Evolutionary conservation across 2,797 vertebrate genomes (phyloP).

Genomic region (Nyctibius grandis): DNA sequence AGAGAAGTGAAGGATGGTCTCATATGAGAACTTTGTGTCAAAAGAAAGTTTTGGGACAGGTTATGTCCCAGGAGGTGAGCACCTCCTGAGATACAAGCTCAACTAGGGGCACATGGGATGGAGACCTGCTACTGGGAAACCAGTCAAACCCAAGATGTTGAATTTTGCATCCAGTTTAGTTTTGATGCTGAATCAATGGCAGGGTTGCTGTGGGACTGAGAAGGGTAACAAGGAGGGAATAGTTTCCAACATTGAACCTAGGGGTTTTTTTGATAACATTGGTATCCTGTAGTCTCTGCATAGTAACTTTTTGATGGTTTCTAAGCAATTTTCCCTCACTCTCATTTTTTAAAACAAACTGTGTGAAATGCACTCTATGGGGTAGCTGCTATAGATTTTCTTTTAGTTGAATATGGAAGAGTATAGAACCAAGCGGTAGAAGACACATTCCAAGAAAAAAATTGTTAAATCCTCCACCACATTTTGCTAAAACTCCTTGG

Average conservation of each 20-base stretch:
- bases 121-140: neutral
- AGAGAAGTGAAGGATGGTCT: neutral
- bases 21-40: neutral
- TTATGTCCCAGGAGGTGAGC: neutral
- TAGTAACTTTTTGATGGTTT: neutral
- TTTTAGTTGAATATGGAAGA: neutral
- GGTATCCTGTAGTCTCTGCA: neutral
- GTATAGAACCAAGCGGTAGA: neutral
- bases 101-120: neutral
- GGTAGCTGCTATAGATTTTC: neutral
- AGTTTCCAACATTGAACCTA: neutral
- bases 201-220: neutral
- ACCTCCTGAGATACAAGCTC: neutral
- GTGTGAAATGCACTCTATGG: neutral
- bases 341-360: neutral
- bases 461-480: neutral
- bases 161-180: neutral
- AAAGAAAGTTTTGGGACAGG: neutral
- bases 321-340: neutral
- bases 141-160: neutral
- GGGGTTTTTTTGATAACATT: accelerated
- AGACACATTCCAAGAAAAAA: neutral
- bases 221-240: neutral
- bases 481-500: neutral
- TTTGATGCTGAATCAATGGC: neutral